Conservation (phyloP, 2,113 vertebrate species). For the Thermophis baileyi region DNA sequence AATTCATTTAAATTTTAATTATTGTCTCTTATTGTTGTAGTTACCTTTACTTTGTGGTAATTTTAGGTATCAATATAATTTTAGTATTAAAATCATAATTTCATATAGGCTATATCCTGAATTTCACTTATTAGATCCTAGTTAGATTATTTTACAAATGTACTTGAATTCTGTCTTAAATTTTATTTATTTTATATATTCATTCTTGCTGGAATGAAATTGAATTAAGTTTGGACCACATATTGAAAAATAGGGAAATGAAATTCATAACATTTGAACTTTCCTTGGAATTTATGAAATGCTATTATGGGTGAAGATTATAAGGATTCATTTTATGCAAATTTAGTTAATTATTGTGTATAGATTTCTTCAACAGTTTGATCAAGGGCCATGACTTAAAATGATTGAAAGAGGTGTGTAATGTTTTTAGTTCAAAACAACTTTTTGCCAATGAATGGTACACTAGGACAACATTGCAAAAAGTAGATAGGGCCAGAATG, state of each 20-base stretch:
- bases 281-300: background rate
- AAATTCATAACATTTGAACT: background rate
- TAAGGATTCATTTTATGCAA: background rate
- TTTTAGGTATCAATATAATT: background rate
- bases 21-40: background rate
- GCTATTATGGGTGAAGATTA: background rate
- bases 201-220: background rate
- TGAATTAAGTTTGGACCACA: background rate
- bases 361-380: background rate
- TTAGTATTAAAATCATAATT: background rate
- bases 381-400: background rate
- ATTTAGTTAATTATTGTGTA: background rate
- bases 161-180: background rate
- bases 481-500: background rate
- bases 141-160: background rate
- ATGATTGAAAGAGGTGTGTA: background rate
- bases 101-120: background rate
- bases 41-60: background rate
- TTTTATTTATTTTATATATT: background rate
- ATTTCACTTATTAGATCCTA: background rate
- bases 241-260: background rate
- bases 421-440: background rate
- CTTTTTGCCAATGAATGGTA: background rate
- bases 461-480: background rate
- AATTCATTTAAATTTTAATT: background rate